Conservation (phyloP, 1,140 invertebrate genomes). For the Tetramorium simillimum region DNA sequence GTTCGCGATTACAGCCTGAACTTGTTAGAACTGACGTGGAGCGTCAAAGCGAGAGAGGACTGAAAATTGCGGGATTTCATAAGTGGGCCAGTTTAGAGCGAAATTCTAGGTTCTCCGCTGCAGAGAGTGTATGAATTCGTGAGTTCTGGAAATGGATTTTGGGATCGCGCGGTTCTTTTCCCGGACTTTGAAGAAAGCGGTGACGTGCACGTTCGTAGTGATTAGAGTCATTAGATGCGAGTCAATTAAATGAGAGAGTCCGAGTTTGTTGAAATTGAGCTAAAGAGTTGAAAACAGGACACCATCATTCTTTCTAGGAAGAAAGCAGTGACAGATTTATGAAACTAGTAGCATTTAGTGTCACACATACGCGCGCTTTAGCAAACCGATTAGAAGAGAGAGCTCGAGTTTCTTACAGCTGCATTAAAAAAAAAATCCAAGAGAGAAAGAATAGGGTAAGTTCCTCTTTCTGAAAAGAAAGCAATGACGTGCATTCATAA, state of each 20-base stretch:
- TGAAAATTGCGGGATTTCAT: not conserved
- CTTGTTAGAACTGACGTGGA: not conserved
- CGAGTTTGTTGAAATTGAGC: not conserved
- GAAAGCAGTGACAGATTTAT: constrained; percentile 28
- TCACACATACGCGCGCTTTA: not conserved
- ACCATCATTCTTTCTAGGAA: not conserved
- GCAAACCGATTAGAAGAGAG: not conserved
- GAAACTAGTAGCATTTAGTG: not conserved
- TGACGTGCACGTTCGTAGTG: not conserved
- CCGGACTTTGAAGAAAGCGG: not conserved
- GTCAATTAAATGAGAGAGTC: not conserved
- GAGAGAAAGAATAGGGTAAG: not conserved
- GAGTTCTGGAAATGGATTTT: not conserved
- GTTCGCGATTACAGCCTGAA: not conserved
- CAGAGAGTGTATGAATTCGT: not conserved
- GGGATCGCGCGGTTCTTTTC: not conserved
- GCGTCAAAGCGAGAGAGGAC: not conserved
- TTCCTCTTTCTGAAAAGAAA: not conserved
- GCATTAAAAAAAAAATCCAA: not conserved
- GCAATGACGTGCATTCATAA: not conserved
- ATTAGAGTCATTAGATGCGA: not conserved
- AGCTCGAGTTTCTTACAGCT: not conserved
- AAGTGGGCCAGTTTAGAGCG: not conserved
- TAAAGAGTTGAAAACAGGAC: constrained; percentile 4
- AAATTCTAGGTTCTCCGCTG: not conserved